A percentile compares a stretch with the other conserved stretches of the same genome.
These are phyloP conservation scores for Laspeyria flexula DNA, from an alignment of 2,888 invertebrate genomes.

Conservation along the genomic window DNA sequence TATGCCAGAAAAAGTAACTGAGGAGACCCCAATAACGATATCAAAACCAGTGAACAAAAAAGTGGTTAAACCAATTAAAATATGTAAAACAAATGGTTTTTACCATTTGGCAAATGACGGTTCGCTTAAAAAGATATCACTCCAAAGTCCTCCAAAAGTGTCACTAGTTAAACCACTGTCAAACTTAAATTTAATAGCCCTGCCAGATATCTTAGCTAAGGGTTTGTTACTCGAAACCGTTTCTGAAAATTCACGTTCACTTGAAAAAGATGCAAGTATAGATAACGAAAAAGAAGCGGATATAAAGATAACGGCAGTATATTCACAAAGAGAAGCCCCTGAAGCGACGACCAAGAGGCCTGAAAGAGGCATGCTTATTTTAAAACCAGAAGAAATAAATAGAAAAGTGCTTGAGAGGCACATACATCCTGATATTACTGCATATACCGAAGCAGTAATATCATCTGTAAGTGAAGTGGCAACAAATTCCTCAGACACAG, in stretches of 20 bases:
- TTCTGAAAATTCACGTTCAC: neutral
- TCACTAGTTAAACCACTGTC: conserved; percentile 6
- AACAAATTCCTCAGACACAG: neutral
- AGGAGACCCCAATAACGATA: conserved; percentile 1
- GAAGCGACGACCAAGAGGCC: conserved; percentile 32
- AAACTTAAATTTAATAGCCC: conserved; percentile 8
- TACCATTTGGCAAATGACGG: conserved; percentile 60
- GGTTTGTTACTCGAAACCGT: neutral
- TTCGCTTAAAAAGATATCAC: conserved; percentile 38
- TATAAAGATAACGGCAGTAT: conserved; percentile 56
- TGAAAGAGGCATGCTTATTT: conserved; percentile 65
- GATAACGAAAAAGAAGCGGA: conserved; percentile 52
- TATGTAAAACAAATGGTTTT: conserved; percentile 67
- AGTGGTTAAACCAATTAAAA: conserved; percentile 71
- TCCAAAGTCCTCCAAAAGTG: conserved; percentile 17
- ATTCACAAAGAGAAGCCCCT: conserved; percentile 32
- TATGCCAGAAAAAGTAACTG: conserved; percentile 12
- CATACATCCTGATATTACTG: neutral
- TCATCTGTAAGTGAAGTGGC: neutral
- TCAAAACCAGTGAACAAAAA: conserved; percentile 18
- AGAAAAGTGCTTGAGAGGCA: conserved; percentile 49
- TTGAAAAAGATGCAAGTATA: conserved; percentile 2
- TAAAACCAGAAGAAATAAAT: conserved; percentile 81
- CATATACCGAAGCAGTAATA: neutral
- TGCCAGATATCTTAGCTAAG: neutral